Conservation (phyloP, 2,888 invertebrate genomes). For the Athalia circularis region DNA sequence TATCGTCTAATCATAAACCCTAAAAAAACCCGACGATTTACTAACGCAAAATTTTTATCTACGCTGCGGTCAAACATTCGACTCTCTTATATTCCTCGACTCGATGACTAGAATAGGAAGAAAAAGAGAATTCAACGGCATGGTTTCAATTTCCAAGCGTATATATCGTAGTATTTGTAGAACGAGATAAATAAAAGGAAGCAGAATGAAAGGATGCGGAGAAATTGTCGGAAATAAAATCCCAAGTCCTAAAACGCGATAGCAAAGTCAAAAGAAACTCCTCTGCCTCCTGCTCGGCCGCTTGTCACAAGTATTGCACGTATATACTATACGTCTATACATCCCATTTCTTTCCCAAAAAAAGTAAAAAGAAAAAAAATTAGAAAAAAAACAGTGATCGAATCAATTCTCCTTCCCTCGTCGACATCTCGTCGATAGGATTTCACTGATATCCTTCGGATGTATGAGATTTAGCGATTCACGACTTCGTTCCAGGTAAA, state of each 20-base stretch:
- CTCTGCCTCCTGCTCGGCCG: not conserved
- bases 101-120: not conserved
- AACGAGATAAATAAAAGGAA: constrained; percentile 19
- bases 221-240: constrained; percentile 9
- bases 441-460: no score
- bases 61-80: no score
- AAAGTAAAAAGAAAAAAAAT: no score
- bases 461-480: no score
- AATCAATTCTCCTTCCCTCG: no score
- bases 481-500: no score
- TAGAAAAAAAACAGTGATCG: no score
- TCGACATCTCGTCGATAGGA: no score
- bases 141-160: constrained; percentile 19
- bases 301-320: not conserved
- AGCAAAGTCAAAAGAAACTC: not conserved
- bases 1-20: no score
- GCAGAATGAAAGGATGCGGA: constrained; percentile 14
- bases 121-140: not conserved
- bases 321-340: not conserved
- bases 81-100: not conserved
- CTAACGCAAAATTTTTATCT: no score
- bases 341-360: no score
- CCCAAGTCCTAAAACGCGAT: not conserved
- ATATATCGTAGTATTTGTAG: not conserved
- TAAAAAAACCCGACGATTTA: no score